Evolutionary conservation across 2,113 vertebrate species (phyloP).

Genomic region (Camelus dromedarius): DNA sequence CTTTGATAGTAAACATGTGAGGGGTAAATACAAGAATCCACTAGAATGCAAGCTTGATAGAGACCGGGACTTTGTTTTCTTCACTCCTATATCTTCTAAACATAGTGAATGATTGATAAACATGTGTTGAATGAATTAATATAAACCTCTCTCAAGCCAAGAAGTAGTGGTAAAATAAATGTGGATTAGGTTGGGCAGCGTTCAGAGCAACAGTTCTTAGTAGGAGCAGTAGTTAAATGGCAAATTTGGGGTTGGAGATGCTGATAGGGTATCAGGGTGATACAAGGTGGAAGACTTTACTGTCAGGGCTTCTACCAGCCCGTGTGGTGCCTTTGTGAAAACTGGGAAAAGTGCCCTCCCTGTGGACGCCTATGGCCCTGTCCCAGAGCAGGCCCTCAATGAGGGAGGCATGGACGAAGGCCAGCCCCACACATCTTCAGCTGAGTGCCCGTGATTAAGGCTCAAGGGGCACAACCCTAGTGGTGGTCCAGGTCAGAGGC

Average conservation of each 20-base stretch:
- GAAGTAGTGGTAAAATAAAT: background rate
- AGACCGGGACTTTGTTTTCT: background rate
- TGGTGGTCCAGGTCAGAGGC: background rate
- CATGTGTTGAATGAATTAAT: background rate
- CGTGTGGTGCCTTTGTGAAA: background rate
- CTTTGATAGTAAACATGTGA: background rate
- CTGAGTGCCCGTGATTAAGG: background rate
- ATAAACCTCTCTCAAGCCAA: background rate
- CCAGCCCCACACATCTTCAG: no score
- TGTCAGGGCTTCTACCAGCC: background rate
- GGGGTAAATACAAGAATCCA: background rate
- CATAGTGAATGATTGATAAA: background rate
- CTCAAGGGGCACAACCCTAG: fast-evolving
- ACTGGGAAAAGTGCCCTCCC: background rate
- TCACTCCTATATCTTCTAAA: background rate
- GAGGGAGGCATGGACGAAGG: background rate
- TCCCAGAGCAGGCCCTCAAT: background rate
- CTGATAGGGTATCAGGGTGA: no score
- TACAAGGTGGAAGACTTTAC: background rate
- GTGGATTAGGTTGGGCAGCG: background rate
- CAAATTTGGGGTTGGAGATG: no score
- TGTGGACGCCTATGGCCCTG: background rate
- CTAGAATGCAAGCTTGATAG: background rate
- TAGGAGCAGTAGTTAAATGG: background rate
- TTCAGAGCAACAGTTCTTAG: background rate